Evolutionary conservation across 2,797 vertebrate species (phyloP).

Genomic region (Cyprinodon diabolis): DNA sequence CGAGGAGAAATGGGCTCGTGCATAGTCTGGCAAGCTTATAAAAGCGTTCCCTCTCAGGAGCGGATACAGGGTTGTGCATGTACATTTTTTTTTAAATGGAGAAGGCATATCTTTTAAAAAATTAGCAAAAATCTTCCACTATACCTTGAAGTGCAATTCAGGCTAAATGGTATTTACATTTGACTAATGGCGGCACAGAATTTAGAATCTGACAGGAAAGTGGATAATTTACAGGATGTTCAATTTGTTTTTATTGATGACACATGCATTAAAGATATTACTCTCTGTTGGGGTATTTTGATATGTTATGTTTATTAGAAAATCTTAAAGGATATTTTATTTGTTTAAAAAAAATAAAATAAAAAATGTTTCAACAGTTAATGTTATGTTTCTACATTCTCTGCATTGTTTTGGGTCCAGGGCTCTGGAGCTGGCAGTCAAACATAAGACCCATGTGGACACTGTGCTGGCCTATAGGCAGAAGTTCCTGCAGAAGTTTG

Average conservation of each 20-base stretch:
- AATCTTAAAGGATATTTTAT: no score
- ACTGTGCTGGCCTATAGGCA: slow-evolving; percentile 93
- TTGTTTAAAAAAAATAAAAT: no score
- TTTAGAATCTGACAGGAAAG: not conserved
- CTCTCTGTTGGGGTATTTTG: not conserved
- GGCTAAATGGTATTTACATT: not conserved
- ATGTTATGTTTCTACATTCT: not conserved
- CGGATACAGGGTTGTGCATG: no score
- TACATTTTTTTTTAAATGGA: no score
- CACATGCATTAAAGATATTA: not conserved
- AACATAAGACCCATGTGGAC: slow-evolving; percentile 98
- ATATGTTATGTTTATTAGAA: no score
- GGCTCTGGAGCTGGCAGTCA: slow-evolving; percentile 95
- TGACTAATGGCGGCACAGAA: not conserved
- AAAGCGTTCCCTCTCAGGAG: no score
- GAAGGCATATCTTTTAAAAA: no score
- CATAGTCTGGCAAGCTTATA: no score
- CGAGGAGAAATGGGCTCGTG: no score
- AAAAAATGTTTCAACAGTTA: not conserved
- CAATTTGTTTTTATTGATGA: not conserved
- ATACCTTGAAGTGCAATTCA: not conserved
- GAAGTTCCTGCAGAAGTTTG: slow-evolving; percentile 89
- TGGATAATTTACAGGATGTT: not conserved
- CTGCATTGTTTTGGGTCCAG: slow-evolving; percentile 74
- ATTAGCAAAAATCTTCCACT: no score